These are phyloP conservation scores for Cheilosia pagana DNA, from an alignment of 2,888 invertebrate species.

Conservation along the genomic window DNA sequence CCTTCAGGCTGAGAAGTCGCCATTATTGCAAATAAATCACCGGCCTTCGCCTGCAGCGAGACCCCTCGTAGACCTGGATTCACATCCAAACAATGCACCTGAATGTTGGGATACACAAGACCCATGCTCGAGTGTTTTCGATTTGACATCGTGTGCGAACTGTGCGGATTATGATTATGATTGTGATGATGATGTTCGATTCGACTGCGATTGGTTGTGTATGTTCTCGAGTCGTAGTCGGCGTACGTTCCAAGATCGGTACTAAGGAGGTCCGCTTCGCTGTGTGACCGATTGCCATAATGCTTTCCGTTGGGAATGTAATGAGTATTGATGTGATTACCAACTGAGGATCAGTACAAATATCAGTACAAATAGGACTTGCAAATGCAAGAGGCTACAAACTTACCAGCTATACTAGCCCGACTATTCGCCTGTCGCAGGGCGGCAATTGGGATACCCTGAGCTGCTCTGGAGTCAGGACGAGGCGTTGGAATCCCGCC, in stretches of 20 bases:
- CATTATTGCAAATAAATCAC: constrained; percentile 95
- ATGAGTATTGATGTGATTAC: constrained; percentile 80
- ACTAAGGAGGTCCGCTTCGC: constrained; percentile 93
- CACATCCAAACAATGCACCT: constrained; percentile 89
- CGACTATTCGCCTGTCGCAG: constrained; percentile 89
- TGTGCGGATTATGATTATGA: constrained; percentile 46
- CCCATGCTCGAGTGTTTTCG: constrained; percentile 82
- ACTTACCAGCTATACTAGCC: constrained; percentile 84
- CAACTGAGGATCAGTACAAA: constrained; percentile 76
- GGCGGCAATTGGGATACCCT: constrained; percentile 86
- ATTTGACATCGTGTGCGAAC: constrained; percentile 76
- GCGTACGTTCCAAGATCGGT: constrained; percentile 83
- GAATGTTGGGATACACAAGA: constrained; percentile 83
- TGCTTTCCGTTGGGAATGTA: constrained; percentile 82
- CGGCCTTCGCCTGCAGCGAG: constrained; percentile 94
- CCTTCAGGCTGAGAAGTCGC: constrained; percentile 95
- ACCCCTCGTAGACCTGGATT: constrained; percentile 89
- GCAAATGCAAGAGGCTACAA: neutral
- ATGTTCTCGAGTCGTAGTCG: constrained; percentile 82
- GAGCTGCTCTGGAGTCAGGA: constrained; percentile 82
- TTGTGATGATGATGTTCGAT: constrained; percentile 67
- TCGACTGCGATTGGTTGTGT: constrained; percentile 79
- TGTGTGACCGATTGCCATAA: constrained; percentile 88
- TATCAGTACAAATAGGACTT: neutral
- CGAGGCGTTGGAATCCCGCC: constrained; percentile 81